phyloP scores from a whole-genome alignment of 2,888 invertebrate species.

The Eurois occulta region DNA sequence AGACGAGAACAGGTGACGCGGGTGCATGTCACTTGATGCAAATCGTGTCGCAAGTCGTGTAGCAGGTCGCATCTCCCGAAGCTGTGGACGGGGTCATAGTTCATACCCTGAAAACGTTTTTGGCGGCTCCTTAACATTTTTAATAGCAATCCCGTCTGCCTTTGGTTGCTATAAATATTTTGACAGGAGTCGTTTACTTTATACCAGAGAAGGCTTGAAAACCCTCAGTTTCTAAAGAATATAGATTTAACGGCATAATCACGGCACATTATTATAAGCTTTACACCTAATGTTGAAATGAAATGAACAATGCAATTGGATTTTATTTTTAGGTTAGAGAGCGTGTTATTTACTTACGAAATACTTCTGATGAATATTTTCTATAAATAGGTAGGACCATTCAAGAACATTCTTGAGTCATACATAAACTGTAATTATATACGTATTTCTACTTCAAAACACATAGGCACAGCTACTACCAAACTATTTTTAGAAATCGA shows the following conservation, averaged over 20 bases:
- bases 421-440: background rate
- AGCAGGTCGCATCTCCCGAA: background rate
- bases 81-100: background rate
- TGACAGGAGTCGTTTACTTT: background rate
- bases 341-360: background rate
- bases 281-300: background rate
- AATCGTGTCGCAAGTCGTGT: background rate
- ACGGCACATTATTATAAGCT: background rate
- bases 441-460: background rate
- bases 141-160: background rate
- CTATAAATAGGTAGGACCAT: background rate
- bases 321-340: conserved; percentile 35
- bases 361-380: background rate
- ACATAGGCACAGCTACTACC: background rate
- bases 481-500: background rate
- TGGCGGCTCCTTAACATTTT: background rate
- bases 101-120: background rate
- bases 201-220: background rate
- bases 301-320: background rate
- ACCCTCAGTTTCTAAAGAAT: background rate
- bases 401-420: background rate
- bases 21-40: background rate
- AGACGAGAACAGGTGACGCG: background rate
- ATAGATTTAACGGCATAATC: background rate
- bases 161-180: conserved; percentile 12